These are phyloP conservation scores for Pelecanus crispus DNA, from an alignment of 2,113 vertebrate genomes.

Conservation along the genomic window DNA sequence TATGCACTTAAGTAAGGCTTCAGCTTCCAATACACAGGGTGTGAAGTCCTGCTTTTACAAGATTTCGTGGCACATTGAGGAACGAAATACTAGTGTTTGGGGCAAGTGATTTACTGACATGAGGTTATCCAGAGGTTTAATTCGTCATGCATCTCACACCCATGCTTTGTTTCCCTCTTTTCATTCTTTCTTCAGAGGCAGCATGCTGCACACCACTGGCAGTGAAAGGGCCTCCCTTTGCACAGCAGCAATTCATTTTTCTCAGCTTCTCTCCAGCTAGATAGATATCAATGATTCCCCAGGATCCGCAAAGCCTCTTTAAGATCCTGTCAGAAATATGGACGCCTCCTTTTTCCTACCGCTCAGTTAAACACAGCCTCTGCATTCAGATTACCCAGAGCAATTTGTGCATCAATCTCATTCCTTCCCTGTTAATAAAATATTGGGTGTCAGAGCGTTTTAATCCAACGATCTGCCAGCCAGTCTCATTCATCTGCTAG, in stretches of 20 bases:
- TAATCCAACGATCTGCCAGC: constrained; percentile 31
- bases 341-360: constrained; percentile 10
- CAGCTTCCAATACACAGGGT: not conserved
- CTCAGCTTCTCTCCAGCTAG: not conserved
- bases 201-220: not conserved
- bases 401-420: constrained; percentile 1
- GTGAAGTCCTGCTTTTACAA: not conserved
- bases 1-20: not conserved
- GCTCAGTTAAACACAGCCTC: constrained; percentile 27
- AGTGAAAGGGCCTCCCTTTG: not conserved
- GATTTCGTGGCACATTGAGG: not conserved
- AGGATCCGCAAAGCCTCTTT: constrained; percentile 34
- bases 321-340: not conserved
- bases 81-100: not conserved
- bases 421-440: constrained; percentile 21
- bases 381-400: constrained; percentile 8
- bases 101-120: constrained; percentile 21
- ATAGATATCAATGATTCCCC: not conserved
- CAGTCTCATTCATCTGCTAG: constrained; percentile 17
- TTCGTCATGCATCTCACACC: not conserved
- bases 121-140: constrained; percentile 31
- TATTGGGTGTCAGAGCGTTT: not conserved
- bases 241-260: constrained; percentile 20
- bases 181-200: not conserved
- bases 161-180: not conserved